A percentile compares a stretch with the other conserved stretches of the same genome.
phyloP scores from a whole-genome alignment of 64 coral and sea anemone species.

The Montipora cactus region DNA sequence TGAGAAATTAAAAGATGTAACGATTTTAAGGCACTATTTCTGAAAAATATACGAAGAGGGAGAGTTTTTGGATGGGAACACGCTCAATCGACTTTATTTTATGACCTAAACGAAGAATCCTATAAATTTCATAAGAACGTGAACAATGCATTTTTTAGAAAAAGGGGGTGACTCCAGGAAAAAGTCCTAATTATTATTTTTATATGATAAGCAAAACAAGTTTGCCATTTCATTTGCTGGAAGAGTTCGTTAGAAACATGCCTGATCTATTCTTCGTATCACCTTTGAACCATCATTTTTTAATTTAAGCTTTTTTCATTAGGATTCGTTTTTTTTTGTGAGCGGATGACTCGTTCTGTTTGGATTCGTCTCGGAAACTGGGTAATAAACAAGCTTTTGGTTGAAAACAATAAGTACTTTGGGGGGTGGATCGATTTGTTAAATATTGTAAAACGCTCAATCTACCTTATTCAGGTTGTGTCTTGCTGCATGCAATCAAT shows the following conservation, averaged over 20 bases:
- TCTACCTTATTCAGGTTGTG: neutral
- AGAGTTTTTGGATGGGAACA: no score
- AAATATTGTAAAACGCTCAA: neutral
- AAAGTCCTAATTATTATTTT: no score
- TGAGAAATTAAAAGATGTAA: no score
- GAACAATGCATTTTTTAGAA: neutral
- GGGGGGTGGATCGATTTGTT: neutral
- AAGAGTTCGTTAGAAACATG: no score
- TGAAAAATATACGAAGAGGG: no score
- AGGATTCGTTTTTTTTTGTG: neutral
- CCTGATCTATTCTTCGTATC: neutral
- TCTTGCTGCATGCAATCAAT: neutral
- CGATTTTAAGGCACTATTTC: no score
- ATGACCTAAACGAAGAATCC: neutral
- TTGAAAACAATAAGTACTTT: neutral
- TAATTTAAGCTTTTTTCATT: conserved; percentile 4
- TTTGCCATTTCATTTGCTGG: neutral
- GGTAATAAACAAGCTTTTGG: neutral
- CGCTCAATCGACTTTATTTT: no score
- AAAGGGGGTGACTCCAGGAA: neutral
- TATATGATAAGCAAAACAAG: no score
- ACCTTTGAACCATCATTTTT: neutral
- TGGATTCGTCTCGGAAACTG: conserved; percentile 28
- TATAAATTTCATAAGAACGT: neutral
- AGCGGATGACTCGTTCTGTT: conserved; percentile 15